phyloP scores from a whole-genome alignment of 2,797 vertebrate genomes.

The Hyperoplus immaculatus region DNA sequence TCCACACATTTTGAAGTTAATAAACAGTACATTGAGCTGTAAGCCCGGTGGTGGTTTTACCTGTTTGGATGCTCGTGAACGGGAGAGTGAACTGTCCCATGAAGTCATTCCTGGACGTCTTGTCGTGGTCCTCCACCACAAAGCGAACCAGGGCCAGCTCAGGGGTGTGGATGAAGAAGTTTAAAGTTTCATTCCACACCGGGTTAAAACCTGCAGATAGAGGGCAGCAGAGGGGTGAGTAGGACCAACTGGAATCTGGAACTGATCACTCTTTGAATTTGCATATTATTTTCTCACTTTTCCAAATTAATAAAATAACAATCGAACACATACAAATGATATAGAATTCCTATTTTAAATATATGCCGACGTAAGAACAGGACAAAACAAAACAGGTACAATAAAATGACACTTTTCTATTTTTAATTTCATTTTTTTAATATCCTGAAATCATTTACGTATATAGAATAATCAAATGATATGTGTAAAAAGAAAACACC shows the following conservation, averaged over 20 bases:
- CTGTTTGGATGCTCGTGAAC: slow-evolving; percentile 87
- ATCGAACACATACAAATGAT: too few species aligned
- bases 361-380: too few species aligned
- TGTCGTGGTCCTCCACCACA: slow-evolving; percentile 91
- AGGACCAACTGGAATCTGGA: neutral
- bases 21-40: neutral
- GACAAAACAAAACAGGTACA: too few species aligned
- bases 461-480: neutral
- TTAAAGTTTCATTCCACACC: slow-evolving; percentile 90
- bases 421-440: neutral
- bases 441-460: neutral
- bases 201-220: slow-evolving; percentile 93
- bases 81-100: slow-evolving; percentile 92
- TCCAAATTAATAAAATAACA: neutral
- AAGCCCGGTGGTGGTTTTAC: slow-evolving; percentile 58
- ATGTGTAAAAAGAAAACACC: neutral
- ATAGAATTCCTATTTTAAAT: too few species aligned
- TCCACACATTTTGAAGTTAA: neutral
- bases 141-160: slow-evolving; percentile 93
- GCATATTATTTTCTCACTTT: neutral
- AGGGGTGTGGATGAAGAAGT: slow-evolving; percentile 88
- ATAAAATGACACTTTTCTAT: neutral
- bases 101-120: slow-evolving; percentile 90
- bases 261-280: too few species aligned
- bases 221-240: slow-evolving; percentile 13